Conservation (phyloP, 2,113 vertebrate genomes). For the Saguinus midas region DNA sequence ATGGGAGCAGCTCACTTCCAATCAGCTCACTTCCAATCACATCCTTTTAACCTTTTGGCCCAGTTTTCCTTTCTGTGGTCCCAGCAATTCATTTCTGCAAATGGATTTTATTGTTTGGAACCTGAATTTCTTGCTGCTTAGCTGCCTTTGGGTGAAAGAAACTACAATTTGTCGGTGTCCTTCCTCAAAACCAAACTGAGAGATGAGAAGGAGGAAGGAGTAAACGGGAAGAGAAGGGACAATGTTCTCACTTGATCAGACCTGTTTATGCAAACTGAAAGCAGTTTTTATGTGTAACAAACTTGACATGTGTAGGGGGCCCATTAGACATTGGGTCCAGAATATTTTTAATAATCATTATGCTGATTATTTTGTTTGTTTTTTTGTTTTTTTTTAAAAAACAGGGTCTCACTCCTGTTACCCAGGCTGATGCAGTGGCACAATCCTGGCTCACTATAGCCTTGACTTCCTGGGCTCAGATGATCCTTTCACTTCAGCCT, state of each 20-base stretch:
- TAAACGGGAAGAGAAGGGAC: not conserved
- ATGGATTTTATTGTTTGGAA: constrained; percentile 16
- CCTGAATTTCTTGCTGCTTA: not conserved
- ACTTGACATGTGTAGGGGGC: not conserved
- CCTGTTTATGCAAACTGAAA: not conserved
- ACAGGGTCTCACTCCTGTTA: not conserved
- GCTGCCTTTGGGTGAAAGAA: not conserved
- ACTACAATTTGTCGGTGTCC: not conserved
- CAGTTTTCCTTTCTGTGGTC: not conserved
- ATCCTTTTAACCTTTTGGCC: constrained; percentile 3
- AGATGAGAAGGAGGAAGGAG: not conserved
- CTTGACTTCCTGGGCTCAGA: not conserved
- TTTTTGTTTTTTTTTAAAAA: not conserved
- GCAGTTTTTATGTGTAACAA: not conserved
- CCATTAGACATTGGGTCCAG: not conserved
- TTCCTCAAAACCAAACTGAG: not conserved
- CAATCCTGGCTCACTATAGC: not conserved
- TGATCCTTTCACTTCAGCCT: not conserved
- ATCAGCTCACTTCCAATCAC: not conserved
- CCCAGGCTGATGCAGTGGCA: not conserved
- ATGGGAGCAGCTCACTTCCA: not conserved
- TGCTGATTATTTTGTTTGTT: not conserved
- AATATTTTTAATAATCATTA: not conserved
- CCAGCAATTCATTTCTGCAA: not conserved
- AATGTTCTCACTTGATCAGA: not conserved